A percentile compares a stretch with the other conserved stretches of the same genome.
phyloP scores from a whole-genome alignment of 2,888 invertebrate genomes.

The Synergus umbraculus region DNA sequence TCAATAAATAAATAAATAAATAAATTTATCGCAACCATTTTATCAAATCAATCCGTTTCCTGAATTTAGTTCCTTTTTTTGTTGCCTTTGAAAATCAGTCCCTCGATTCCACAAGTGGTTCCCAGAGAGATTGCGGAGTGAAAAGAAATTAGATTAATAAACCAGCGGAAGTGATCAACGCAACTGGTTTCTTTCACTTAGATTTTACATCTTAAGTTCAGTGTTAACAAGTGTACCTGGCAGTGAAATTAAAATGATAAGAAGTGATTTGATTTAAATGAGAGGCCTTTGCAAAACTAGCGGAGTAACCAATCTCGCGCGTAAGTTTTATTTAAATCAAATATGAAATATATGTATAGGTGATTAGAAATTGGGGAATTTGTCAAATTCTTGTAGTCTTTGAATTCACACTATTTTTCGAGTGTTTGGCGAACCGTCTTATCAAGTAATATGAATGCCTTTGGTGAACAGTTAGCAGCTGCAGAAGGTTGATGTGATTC shows the following conservation, averaged over 20 bases:
- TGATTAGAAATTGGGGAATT: neutral
- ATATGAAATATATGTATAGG: too few relatives aligned
- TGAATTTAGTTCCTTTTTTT: neutral
- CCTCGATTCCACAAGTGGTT: constrained; percentile 42
- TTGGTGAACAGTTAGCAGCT: constrained; percentile 13
- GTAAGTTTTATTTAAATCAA: constrained; percentile 10
- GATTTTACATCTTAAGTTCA: neutral
- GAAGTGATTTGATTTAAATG: constrained; percentile 23
- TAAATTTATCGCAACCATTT: neutral
- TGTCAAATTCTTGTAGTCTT: neutral
- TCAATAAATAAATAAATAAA: neutral
- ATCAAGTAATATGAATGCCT: neutral
- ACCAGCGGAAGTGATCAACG: neutral
- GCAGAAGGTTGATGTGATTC: constrained; percentile 25
- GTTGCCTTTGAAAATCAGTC: neutral
- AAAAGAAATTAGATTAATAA: constrained; percentile 5
- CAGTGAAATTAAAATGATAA: constrained; percentile 13
- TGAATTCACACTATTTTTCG: neutral
- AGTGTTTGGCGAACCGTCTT: neutral
- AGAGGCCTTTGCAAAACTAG: constrained; percentile 12
- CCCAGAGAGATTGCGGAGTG: neutral
- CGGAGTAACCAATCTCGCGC: constrained; percentile 20
- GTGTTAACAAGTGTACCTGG: neutral
- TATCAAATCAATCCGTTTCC: neutral
- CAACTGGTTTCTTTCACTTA: neutral